Evolutionary conservation across 53 echinoderm and acorn worm genomes (phyloP), one percentile per base, ranked within the genome.

Genomic region (Zoroaster sp.): DNA sequence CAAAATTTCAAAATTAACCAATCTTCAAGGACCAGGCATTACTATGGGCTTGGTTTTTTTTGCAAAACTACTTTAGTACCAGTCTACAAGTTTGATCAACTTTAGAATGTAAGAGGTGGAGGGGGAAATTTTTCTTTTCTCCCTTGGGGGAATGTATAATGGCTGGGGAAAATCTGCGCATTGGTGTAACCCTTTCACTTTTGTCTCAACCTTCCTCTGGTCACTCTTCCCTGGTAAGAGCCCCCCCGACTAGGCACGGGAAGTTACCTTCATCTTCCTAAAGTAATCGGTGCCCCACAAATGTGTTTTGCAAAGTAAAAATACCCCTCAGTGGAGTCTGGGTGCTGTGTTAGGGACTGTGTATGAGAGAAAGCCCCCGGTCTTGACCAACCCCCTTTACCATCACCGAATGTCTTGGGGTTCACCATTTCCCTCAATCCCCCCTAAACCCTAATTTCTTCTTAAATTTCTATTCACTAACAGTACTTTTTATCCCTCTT

Each of bases 1-100:
- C 17, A 41, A 74, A n/a, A 74, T 21, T 20, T 74, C 45, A 42
- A 74, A 74, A 74, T 74, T 74, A 44, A 43, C 74, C 74, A 74
- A 30, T 74, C 74, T 30, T 74, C 21, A 40, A 74, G 41, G 4
- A 25, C n/a, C 13, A 74, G 77, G 77, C 77, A 77, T 52, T 18
- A 77, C 52, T 3, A 77, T 33, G 8, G 53, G 77, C 46, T 77
- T 77, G 17, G 51, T 14, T 12, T 77, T 51, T 46, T 25, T 32
- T 12, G 9, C 3, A 46, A 21, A 15, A 77, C 52, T 47, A 74
- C 43, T 12, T 34, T 9, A 28, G 34, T 17, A 20, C 74, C 74
- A 74, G 44, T 44, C 3, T 69, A 69, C 70, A 32, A 31, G 35
- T 69, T 10, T 32, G 33, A 35, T 69, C 35, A 35, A 35, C 70